Evolutionary conservation across 2,888 invertebrate species (phyloP).

Genomic region (Zootermopsis nevadensis): DNA sequence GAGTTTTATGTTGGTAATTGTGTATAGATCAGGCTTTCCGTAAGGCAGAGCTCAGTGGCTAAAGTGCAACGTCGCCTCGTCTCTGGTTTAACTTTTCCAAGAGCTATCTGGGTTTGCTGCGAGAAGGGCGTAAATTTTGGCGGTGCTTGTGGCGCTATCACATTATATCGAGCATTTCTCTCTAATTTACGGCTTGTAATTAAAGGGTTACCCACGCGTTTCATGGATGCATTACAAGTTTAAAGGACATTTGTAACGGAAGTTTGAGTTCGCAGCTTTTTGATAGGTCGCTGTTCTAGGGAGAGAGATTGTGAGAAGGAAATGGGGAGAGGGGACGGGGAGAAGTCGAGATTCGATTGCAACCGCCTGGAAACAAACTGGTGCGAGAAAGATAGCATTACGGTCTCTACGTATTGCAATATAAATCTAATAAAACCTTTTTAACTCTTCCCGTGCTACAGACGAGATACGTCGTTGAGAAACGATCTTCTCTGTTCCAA

Average conservation of each 20-base stretch:
- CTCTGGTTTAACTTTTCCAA: conserved; percentile 47
- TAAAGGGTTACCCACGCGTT: conserved; percentile 54
- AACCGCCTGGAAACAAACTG: conserved; percentile 5
- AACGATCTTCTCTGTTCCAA: no score
- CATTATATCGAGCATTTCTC: conserved; percentile 55
- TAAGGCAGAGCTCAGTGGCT: conserved; percentile 33
- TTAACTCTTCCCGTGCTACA: no score
- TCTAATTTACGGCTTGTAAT: conserved; percentile 55
- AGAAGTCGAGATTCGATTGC: conserved; percentile 23
- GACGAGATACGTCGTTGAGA: no score
- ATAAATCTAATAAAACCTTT: neutral
- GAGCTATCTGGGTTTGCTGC: conserved; percentile 53
- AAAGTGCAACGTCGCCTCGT: neutral
- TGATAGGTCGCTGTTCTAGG: conserved; percentile 34
- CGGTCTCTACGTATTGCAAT: neutral
- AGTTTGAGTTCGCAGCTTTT: conserved; percentile 49
- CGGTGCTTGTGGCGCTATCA: conserved; percentile 52
- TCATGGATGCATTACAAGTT: conserved; percentile 52
- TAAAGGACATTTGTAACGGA: conserved; percentile 53
- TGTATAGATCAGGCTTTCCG: neutral
- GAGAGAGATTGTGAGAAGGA: conserved; percentile 28
- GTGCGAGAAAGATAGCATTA: neutral
- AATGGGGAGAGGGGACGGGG: neutral
- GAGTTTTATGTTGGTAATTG: neutral
- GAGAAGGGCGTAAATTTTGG: conserved; percentile 54